A percentile compares a stretch with the other conserved stretches of the same genome.
Evolutionary conservation across 2,888 invertebrate species (phyloP).

Genomic region (Watsonalla cultraria): DNA sequence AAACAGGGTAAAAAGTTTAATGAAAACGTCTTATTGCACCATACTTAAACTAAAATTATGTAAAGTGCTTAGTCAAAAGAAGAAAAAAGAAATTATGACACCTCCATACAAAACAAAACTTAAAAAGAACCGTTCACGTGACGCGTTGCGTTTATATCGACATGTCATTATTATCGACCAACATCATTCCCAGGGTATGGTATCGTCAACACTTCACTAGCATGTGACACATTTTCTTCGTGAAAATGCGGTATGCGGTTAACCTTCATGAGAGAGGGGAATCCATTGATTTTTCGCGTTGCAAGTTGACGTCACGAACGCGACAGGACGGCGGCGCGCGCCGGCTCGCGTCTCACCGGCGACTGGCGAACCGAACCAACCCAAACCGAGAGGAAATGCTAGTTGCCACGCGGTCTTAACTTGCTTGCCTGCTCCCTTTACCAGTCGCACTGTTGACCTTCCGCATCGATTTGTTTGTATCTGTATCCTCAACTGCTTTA

Average conservation of each 20-base stretch:
- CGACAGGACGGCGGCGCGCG: constrained; percentile 68
- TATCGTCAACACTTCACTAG: constrained; percentile 60
- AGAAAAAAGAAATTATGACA: constrained; percentile 62
- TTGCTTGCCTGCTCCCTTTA: constrained; percentile 31
- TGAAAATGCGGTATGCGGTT: constrained; percentile 76
- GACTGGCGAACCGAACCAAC: constrained; percentile 51
- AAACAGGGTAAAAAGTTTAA: background rate
- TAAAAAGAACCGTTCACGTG: constrained; percentile 66
- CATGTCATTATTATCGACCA: constrained; percentile 36
- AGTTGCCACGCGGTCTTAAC: constrained; percentile 65
- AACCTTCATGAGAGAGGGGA: constrained; percentile 60
- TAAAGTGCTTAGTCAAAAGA: constrained; percentile 12
- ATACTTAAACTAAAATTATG: constrained; percentile 6
- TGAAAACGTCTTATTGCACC: constrained; percentile 14
- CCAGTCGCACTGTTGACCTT: constrained; percentile 52
- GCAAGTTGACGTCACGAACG: constrained; percentile 66
- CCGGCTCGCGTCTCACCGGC: constrained; percentile 69
- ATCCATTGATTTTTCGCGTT: constrained; percentile 76
- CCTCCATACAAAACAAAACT: constrained; percentile 55
- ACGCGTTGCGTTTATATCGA: constrained; percentile 42
- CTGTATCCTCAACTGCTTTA: constrained; percentile 50
- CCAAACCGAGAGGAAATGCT: constrained; percentile 57
- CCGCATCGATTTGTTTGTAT: constrained; percentile 51
- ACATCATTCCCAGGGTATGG: constrained; percentile 28
- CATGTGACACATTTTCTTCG: constrained; percentile 69